Evolutionary conservation across 2,888 invertebrate genomes (phyloP).

Genomic region (Nudaria mundana): DNA sequence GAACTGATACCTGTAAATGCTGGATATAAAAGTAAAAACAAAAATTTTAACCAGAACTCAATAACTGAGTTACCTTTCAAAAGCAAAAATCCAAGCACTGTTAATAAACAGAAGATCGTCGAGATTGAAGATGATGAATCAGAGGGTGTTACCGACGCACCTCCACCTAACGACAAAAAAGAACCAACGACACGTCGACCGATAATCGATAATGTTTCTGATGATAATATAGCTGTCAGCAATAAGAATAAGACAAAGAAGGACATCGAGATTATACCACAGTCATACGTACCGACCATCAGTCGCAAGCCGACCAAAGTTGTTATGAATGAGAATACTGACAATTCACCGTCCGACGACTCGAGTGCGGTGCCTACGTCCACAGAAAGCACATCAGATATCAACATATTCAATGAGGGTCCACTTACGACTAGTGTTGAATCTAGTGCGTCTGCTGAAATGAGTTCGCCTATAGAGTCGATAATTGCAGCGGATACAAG

Average conservation of each 20-base stretch:
- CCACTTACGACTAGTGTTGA: conserved; percentile 17
- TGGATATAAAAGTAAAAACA: conserved; percentile 73
- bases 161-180: conserved; percentile 60
- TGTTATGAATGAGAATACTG: conserved; percentile 55
- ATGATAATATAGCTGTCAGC: conserved; percentile 39
- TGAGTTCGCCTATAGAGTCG: conserved; percentile 16
- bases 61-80: conserved; percentile 68
- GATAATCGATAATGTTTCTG: conserved; percentile 70
- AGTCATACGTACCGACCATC: conserved; percentile 66
- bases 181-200: conserved; percentile 68
- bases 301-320: conserved; percentile 67
- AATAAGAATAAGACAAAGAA: conserved; percentile 54
- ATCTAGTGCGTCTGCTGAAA: conserved; percentile 6
- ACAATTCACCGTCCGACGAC: conserved; percentile 36
- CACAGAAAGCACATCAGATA: conserved; percentile 34
- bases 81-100: conserved; percentile 44
- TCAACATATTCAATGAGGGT: conserved; percentile 19
- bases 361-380: conserved; percentile 25
- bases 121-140: conserved; percentile 70
- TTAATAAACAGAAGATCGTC: conserved; percentile 53
- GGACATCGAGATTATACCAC: conserved; percentile 69
- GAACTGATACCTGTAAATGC: conserved; percentile 69
- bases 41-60: conserved; percentile 66
- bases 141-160: conserved; percentile 60
- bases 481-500: neutral